Evolutionary conservation across 2,797 vertebrate species (phyloP).

Genomic region (Sebastes hubbsi): DNA sequence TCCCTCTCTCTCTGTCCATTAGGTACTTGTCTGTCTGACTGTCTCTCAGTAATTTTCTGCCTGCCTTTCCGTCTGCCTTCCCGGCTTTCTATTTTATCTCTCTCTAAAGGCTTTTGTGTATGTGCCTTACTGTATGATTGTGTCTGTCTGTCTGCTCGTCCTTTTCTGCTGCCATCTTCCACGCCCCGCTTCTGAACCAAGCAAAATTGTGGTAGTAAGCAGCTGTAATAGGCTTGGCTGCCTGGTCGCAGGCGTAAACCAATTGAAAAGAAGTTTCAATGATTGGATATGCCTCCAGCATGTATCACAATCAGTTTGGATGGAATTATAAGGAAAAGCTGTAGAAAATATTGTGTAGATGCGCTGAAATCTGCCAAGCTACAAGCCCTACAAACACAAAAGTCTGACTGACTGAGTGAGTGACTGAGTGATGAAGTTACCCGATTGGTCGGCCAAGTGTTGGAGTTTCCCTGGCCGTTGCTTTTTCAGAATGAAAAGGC

Average conservation of each 20-base stretch:
- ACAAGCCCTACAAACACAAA: background rate
- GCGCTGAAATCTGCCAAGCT: background rate
- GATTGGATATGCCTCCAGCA: background rate
- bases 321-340: background rate
- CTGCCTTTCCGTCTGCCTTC: conserved; percentile 27
- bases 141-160: conserved; percentile 30
- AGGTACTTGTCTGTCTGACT: conserved; percentile 53
- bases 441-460: too few species aligned
- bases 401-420: too few species aligned
- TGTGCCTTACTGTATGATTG: conserved; percentile 29
- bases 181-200: conserved; percentile 8
- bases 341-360: background rate
- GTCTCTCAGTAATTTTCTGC: conserved; percentile 47
- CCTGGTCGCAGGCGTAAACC: conserved; percentile 2
- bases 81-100: conserved; percentile 8
- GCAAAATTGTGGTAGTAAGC: conserved; percentile 8
- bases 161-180: conserved; percentile 11
- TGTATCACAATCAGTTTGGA: conserved; percentile 1
- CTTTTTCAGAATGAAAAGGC: too few species aligned
- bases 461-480: too few species aligned
- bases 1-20: conserved; percentile 54
- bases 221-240: conserved; percentile 43
- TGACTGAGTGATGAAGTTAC: too few species aligned
- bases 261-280: conserved; percentile 24
- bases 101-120: conserved; percentile 33